Base-by-base conservation (phyloP, 2,888 invertebrate species). In the Ditula angustiorana region DNA sequence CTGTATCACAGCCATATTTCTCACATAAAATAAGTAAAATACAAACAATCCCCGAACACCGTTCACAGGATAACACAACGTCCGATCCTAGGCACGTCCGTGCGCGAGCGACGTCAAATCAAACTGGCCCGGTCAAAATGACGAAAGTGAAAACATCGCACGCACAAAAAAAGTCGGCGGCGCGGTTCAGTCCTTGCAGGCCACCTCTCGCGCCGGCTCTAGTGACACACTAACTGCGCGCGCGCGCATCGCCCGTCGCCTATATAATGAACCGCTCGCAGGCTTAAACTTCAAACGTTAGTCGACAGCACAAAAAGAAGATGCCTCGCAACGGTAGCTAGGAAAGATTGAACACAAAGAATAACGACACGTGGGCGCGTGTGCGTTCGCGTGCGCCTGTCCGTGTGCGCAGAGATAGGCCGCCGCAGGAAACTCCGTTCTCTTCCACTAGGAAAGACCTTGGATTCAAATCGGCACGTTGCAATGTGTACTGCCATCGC, bases 381-480 rank as follows among this genome's bases (percentile, higher is more conserved):
- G 88, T 88, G 90, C 85, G 90, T 88, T 85, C 85, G 83, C 88
- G 87, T 85, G 89, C 82, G 78, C 78, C 74, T 85, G 88, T 86
- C 79, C 79, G 87, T 87, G 90, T 89, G 90, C 84, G 83, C 86
- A 87, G 90, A 90, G 91, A 92, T 89, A 91, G 91, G 90, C 88
- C 88, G 88, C 80, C 92, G 91, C 93, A 93, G 93, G 93, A 93
- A 93, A 92, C 92, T 87, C 92, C 93, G 91, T 92, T 93, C 93
- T 93, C 93, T 93, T 93, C 92, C 92, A 93, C 91, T 88, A 93
- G 93, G 93, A 93, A 93, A 93, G 93, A 91, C 93, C 93, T 93
- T 93, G 93, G 93, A 85, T 89, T 86, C 85, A 88, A 91, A 90
- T 90, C 89, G 89, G 89, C 90, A 90, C 90, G 90, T 90, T 91